Base-by-base conservation (phyloP, 2,888 invertebrate species). In the Oligia latruncula region DNA sequence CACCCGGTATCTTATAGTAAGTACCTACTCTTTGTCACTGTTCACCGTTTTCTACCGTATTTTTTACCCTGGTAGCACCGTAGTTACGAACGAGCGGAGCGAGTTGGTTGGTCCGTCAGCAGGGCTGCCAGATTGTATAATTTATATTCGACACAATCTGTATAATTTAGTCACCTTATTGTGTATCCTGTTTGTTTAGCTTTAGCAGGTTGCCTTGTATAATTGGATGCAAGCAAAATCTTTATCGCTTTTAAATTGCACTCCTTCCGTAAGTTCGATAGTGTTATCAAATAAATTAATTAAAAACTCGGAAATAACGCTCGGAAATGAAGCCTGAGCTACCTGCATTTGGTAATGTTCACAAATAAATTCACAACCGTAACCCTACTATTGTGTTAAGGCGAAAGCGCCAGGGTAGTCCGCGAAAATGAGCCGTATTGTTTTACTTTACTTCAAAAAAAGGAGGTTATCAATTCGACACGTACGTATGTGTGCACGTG, bases 31-130 rank as follows among this genome's bases (percentile, higher is more conserved):
- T 29, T 29, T 29, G 29, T 29, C 29, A 29, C 9, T n/a, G 43
- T n/a, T n/a, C n/a, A 46, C 3, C 5, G 29, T 70, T 70, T 70
- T 49, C 49, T 49, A 70, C 70, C 49, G 2, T 70, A 70, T 70
- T 70, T 70, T 70, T 49, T 49, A 13, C 49, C 15, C 29, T 49
- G 49, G 70, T 29, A 70, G 49, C 49, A 49, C 49, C 6, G 20
- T 8, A 13, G 8, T 49, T 70, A 20, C 49, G 49, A 49, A 20
- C 8, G 20, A 70, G 29, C 13, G 29, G 68, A 49, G 20, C 29
- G 29, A 29, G 20, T 49, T 49, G 6, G 17, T 43, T 46, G 11
- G 29, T 20, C 29, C 5, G n/a, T 11, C 29, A 70, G 29, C 13
- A 70, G 49, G 49, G 70, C 20, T 70, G 49, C 49, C 20, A 13